Evolutionary conservation across 2,113 vertebrate species (phyloP), one percentile per base, ranked within the genome.

Genomic region (Indri indri): DNA sequence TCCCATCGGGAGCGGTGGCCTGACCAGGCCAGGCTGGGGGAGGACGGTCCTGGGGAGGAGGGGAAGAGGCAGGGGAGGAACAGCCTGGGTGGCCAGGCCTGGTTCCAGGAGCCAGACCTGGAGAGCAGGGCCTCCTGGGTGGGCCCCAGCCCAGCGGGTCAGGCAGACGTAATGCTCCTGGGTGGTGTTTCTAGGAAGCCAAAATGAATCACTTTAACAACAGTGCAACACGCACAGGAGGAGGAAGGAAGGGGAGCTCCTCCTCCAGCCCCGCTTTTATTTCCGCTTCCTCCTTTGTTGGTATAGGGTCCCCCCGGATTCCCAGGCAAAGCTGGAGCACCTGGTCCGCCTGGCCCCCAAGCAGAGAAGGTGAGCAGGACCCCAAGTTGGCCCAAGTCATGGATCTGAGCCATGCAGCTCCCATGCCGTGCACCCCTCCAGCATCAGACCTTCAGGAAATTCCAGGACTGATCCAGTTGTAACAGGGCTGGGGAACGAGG

Each of bases 301-400:
- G 87, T 92, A 52, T 34, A 99, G 99, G 99, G 99, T 0, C 98
- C 99, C 2, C 99, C 99, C 0, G 99, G 99, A 79, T 99, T 99
- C 87, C 98, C 99, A 0, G 99, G 99, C 77, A 99, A 99, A 98
- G 90, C 73, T 0, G 99, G 99, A 82, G 96, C 99, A 1, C 93
- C 99, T 0, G 99, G 99, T 20, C 96, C 98, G 27, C 96, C 98
- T 0, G 99, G 99, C 0, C 99, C 99, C 0, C 98, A 98, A 30
- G 99, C 99, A 0, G 99, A 99, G 97, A 99, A 99, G 98, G 99
- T 99, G 96, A 98, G 98, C 50, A 9, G 54, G 32, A 87, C 61
- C 32, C 80, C 40, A 2, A 0, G 20, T 17, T 77, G 79, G 27
- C 47, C 45, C 17, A 14, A 45, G n/a, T 12, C 76, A 2, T 18